Conservation (phyloP, 2,113 vertebrate species). For the Edolisoma coerulescens region DNA sequence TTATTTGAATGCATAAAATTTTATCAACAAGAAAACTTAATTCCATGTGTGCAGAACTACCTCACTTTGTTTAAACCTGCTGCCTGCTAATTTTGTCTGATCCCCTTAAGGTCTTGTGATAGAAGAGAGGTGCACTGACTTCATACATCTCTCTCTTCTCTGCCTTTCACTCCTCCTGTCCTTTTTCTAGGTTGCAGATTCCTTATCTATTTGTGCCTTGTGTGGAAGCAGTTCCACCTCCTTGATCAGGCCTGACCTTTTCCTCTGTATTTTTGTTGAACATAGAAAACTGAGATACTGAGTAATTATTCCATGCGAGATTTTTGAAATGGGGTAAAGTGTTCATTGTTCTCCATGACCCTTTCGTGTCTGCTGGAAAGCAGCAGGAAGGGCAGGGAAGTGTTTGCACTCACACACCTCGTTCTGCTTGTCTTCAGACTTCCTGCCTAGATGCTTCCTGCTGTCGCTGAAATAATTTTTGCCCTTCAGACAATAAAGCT, state of each 20-base stretch:
- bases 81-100: background rate
- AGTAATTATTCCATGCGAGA: background rate
- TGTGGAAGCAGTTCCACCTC: background rate
- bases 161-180: background rate
- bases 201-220: fast-evolving
- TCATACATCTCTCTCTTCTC: background rate
- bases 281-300: background rate
- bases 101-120: background rate
- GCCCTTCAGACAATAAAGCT: slow-evolving; percentile 28
- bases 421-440: background rate
- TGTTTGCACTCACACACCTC: background rate
- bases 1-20: background rate
- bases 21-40: background rate
- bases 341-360: background rate
- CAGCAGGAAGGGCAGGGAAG: slow-evolving; percentile 38
- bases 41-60: background rate
- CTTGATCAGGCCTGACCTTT: background rate
- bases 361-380: background rate
- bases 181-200: background rate
- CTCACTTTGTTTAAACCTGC: background rate
- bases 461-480: slow-evolving; percentile 1
- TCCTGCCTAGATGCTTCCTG: slow-evolving; percentile 45
- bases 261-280: background rate
- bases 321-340: background rate
- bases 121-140: background rate